These are phyloP conservation scores for Bursaphelenchus okinawaensis DNA, from an alignment of 2,888 invertebrate genomes.

Conservation along the genomic window DNA sequence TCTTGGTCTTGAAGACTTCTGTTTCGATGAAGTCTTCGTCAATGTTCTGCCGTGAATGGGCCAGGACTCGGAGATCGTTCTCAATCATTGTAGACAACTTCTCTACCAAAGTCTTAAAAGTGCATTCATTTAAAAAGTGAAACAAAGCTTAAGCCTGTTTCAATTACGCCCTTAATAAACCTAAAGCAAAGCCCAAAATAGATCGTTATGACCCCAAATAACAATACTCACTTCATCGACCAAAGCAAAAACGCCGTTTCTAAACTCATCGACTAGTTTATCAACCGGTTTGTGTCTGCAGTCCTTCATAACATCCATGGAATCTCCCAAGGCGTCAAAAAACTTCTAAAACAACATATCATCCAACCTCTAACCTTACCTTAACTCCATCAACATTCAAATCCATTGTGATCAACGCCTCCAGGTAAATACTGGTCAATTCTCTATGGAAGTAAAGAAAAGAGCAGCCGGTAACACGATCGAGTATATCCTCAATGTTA, in stretches of 20 bases:
- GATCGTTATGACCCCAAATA: no score
- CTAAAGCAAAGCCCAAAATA: no score
- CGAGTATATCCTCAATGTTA: slow-evolving; percentile 19
- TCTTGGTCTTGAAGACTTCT: neutral
- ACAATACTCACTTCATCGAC: slow-evolving; percentile 23
- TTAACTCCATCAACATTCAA: neutral
- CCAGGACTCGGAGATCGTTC: slow-evolving; percentile 82
- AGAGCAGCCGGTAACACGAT: slow-evolving; percentile 65
- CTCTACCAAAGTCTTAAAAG: slow-evolving; percentile 28
- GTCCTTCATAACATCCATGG: slow-evolving; percentile 1
- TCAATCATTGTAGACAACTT: slow-evolving; percentile 77
- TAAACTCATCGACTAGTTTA: slow-evolving; percentile 8
- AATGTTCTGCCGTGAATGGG: slow-evolving; percentile 64
- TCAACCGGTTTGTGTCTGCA: slow-evolving; percentile 4
- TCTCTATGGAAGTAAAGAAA: slow-evolving; percentile 78
- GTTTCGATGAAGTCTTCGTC: neutral
- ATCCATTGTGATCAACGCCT: slow-evolving; percentile 9
- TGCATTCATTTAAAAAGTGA: slow-evolving; percentile 2
- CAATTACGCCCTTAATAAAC: no score
- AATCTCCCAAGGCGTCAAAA: slow-evolving; percentile 17
- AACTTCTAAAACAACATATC: slow-evolving; percentile 16
- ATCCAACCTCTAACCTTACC: neutral
- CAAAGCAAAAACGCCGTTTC: slow-evolving; percentile 20
- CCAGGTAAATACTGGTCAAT: slow-evolving; percentile 58
- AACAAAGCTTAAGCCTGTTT: no score